Base-by-base conservation (phyloP, 2,113 vertebrate genomes). In the Oreocharis arfaki region DNA sequence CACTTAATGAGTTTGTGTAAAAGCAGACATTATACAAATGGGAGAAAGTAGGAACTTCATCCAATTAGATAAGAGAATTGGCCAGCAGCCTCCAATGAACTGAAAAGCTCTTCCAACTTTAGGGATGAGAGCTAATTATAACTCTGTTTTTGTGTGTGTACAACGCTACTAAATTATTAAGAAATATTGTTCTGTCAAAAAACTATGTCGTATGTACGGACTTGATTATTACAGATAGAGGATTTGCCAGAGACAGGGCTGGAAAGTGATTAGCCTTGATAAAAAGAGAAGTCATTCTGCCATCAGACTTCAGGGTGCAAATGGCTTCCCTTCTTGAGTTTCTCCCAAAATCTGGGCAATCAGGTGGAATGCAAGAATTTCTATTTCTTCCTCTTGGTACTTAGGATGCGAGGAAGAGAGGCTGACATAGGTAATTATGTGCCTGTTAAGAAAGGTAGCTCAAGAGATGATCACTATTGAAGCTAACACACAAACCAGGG, bases 1-100 rank as follows among this genome's bases (percentile, higher is more conserved):
- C 85, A 88, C 90, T 97, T 97, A 97, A 96, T 96, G 96, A 97
- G 92, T 95, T 96, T 97, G 92, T 95, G 55, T 93, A 96, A 96
- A 95, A 96, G 84, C 97, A 97, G 84, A 63, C 64, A 92, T 96
- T 87, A 71, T 74, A 86, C 79, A 95, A 91, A 94, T 81, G 90
- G 86, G 90, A 96, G 94, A 97, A 95, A 97, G 91, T 15, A 42
- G 77, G 89, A 94, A 89, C 92, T 92, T 67, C 53, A 94, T 97
- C 91, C 95, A 96, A 92, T 96, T 93, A 97, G 97, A 95, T 94
- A 96, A 97, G 81, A 70, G 85, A 65, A 41, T 94, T 97, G 96
- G 96, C 97, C 84, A 93, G 77, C 92, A 95, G 96, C 94, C 81
- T 70, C 84, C 89, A 89, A 74, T 37, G 41, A 95, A 96, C 97